Percentiles rank a stretch among this genome's conserved stretches.
phyloP scores from a whole-genome alignment of 92 coral and sea anemone species.

The Ricordea florida region DNA sequence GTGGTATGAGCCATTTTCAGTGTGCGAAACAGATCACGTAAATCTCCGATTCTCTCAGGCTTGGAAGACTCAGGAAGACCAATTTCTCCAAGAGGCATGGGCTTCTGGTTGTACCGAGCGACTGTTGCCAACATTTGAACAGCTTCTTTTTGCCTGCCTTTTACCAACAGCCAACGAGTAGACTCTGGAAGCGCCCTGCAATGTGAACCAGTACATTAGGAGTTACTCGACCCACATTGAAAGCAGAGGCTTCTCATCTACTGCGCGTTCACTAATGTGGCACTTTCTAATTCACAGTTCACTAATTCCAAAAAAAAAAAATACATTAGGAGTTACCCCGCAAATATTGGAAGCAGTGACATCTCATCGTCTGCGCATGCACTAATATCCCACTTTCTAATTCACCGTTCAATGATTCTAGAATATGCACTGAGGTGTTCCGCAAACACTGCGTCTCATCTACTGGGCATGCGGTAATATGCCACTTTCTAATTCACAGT shows the following conservation, averaged over 20 bases:
- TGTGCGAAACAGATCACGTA: slow-evolving; percentile 69
- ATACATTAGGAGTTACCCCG: too few relatives aligned
- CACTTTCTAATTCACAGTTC: too few relatives aligned
- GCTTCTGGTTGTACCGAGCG: slow-evolving; percentile 58
- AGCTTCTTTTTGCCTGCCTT: slow-evolving; percentile 36
- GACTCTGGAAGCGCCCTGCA: slow-evolving; percentile 77
- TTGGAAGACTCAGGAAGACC: too few relatives aligned
- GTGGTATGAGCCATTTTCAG: slow-evolving; percentile 63
- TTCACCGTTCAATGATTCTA: too few relatives aligned
- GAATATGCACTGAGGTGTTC: too few relatives aligned
- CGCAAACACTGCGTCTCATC: too few relatives aligned
- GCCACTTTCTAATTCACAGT: too few relatives aligned
- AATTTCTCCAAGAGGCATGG: slow-evolving; percentile 54
- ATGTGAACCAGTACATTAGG: not conserved
- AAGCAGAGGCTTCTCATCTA: not conserved
- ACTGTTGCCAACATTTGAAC: slow-evolving; percentile 35
- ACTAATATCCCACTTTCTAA: too few relatives aligned
- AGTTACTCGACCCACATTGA: not conserved
- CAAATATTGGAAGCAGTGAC: too few relatives aligned
- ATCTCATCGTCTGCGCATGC: too few relatives aligned
- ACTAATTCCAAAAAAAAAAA: too few relatives aligned
- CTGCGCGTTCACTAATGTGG: not conserved
- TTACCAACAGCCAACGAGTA: slow-evolving; percentile 61
- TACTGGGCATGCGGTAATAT: too few relatives aligned
- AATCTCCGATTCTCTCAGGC: slow-evolving; percentile 68